phyloP scores from a whole-genome alignment of 1,140 invertebrate genomes.

The Telenomus remus region DNA sequence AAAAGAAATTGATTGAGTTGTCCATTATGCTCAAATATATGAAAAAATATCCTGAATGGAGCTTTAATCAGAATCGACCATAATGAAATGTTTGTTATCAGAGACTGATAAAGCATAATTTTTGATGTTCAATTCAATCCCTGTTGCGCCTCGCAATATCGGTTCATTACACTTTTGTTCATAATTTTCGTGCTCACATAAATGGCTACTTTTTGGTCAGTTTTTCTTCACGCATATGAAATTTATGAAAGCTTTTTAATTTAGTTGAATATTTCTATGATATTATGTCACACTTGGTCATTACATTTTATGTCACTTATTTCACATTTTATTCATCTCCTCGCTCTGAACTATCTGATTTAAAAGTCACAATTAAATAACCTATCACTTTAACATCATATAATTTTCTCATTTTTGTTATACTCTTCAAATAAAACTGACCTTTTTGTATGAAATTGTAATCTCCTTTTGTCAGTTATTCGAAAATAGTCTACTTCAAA shows the following conservation, averaged over 20 bases:
- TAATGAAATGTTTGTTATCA: slow-evolving; percentile 5
- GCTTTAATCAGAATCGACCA: slow-evolving; percentile 3
- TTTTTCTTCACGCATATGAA: not conserved
- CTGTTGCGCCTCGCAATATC: slow-evolving; percentile 18
- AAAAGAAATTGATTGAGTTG: too few species aligned
- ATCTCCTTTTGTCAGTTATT: too few species aligned
- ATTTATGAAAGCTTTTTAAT: slow-evolving; percentile 22
- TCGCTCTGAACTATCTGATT: too few species aligned
- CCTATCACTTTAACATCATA: too few species aligned
- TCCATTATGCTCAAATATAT: too few species aligned
- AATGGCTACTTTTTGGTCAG: slow-evolving; percentile 4
- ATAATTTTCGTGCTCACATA: slow-evolving; percentile 19
- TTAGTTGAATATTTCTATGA: slow-evolving; percentile 6
- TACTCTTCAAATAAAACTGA: too few species aligned
- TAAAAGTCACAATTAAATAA: too few species aligned
- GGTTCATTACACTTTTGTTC: slow-evolving; percentile 23
- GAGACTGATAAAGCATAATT: slow-evolving; percentile 30
- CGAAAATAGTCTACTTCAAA: too few species aligned
- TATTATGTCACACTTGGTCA: not conserved
- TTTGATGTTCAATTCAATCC: slow-evolving; percentile 8
- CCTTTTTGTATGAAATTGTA: too few species aligned
- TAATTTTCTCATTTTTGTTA: too few species aligned
- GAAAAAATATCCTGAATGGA: slow-evolving; percentile 1
- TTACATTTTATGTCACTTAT: too few species aligned
- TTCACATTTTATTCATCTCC: too few species aligned